Percentiles rank a stretch among this genome's conserved stretches.
Evolutionary conservation across 2,113 vertebrate species (phyloP).

Genomic region (Sebastes fasciatus): DNA sequence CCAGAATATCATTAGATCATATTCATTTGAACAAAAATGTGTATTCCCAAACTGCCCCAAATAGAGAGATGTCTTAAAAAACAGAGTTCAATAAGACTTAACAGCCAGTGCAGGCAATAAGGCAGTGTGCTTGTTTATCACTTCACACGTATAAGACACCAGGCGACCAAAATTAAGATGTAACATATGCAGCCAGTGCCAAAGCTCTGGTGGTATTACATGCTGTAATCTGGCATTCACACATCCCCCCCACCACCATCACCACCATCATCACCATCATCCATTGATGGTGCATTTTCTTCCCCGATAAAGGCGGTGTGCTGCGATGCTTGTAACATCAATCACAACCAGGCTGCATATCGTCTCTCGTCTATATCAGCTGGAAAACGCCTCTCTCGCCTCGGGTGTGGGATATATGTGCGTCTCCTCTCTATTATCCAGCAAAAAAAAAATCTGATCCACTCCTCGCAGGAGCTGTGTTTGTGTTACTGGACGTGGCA

Average conservation of each 20-base stretch:
- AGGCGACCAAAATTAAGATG: slow-evolving; percentile 2
- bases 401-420: slow-evolving; percentile 64
- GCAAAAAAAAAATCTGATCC: slow-evolving; percentile 42
- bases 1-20: background rate
- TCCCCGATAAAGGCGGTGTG: slow-evolving; percentile 61
- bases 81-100: slow-evolving; percentile 12
- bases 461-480: slow-evolving; percentile 5
- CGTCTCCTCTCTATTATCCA: slow-evolving; percentile 53
- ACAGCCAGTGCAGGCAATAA: slow-evolving; percentile 2
- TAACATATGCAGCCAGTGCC: slow-evolving; percentile 1
- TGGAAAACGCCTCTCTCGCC: slow-evolving; percentile 60
- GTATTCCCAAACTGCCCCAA: background rate
- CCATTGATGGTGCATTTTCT: slow-evolving; percentile 64
- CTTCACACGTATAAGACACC: slow-evolving; percentile 3
- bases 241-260: background rate
- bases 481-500: slow-evolving; percentile 14
- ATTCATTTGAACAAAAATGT: no score
- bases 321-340: slow-evolving; percentile 71
- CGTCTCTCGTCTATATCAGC: slow-evolving; percentile 61
- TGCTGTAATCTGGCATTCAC: slow-evolving; percentile 55
- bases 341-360: slow-evolving; percentile 68
- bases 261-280: background rate
- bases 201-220: slow-evolving; percentile 32
- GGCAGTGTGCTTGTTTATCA: slow-evolving; percentile 4
- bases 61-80: slow-evolving; percentile 2